Base-by-base conservation (phyloP, 2,797 vertebrate species). In the Avahi laniger region DNA sequence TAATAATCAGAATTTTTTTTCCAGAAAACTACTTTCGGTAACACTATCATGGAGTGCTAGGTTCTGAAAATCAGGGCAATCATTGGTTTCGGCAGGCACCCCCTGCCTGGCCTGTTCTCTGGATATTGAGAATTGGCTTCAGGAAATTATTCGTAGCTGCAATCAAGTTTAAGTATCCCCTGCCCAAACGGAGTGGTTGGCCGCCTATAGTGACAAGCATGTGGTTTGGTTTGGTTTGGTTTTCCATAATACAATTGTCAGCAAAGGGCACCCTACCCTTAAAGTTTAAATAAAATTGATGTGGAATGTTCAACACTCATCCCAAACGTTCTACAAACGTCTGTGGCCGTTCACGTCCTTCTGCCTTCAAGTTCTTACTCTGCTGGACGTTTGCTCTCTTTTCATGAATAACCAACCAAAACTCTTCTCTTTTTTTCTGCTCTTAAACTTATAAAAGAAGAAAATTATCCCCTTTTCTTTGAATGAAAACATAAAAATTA, bases 301-400 rank as follows among this genome's bases (percentile, higher is more conserved):
- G 7, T 57, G 63, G 59, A 65, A 46, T 43, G 54, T 41, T 0
- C 41, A 24, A 0, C 5, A 33, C 28, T 50, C 8, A 7, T 30
- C 30, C 52, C 18, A 15, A n/a, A 13, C 7, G 2, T 35, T 73
- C 48, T 9, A 3, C 15, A 65, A 26, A 20, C 41, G 30, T 30
- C 35, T 20, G 1, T 3, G 14, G 6, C 8, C 2, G 0, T 9
- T 26, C 15, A 41, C 3, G 3, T n/a, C 22, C 38, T 81, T n/a
- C 26, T 5, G 0, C 24, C 10, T 78, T 22, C 38, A 0, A 0
- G 6, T 26, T 46, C 26, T 63, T 48, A 0, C 8, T 70, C 69
- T 52, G 2, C 2, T 28, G n/a, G 2, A 18, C 41, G 41, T 79
- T 65, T 13, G 1, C 26, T 85, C n/a, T 94, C 8, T 7, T 59